Evolutionary conservation across 2,797 vertebrate species (phyloP), one percentile per base, ranked within the genome.

Genomic region (Tiaroga cobitis): DNA sequence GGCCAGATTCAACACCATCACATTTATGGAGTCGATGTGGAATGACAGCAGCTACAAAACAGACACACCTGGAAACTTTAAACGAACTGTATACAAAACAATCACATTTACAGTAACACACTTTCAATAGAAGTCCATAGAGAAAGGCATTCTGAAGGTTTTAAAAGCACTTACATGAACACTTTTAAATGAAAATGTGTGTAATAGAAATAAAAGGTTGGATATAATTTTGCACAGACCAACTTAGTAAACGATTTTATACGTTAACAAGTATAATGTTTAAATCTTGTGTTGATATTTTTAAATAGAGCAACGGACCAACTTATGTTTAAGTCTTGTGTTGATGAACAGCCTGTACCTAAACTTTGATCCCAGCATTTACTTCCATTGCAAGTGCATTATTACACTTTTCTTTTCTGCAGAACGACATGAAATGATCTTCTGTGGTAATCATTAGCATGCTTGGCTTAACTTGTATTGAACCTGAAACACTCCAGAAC

Each of bases 1-100:
- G 15, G 96, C 96, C 85, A 97, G 92, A 68, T 99, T 98, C 88
- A 99, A 93, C 73, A 99, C 97, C 96, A 99, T 99, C 92, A 99
- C 91, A 77, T 98, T 99, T 92, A 99, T 92, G 43, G 98, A 98
- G 87, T 96, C 95, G 89, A 99, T 74, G 49, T 99, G 98, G 90
- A 99, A 92, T 2, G 98, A 99, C 87, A 98, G 92, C 39, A 98
- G 92, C 97, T 99, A 88, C 9, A 63, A 85, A 84, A 49, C 80
- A 79, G 29, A 90, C 21, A 86, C 43, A 86, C 0, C 81, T 24
- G 51, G 46, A 68, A 51, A 80, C 24, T 9, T 56, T 24, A 67
- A 26, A 65, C 15, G 1, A 56, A 80, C 54, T 87, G 7, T 77
- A 61, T 18, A 61, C 19, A 61, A 61, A 61, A 26, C 16, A 56